These are phyloP conservation scores for Netelia fuscicornis DNA, from an alignment of 2,888 invertebrate genomes.

Conservation along the genomic window DNA sequence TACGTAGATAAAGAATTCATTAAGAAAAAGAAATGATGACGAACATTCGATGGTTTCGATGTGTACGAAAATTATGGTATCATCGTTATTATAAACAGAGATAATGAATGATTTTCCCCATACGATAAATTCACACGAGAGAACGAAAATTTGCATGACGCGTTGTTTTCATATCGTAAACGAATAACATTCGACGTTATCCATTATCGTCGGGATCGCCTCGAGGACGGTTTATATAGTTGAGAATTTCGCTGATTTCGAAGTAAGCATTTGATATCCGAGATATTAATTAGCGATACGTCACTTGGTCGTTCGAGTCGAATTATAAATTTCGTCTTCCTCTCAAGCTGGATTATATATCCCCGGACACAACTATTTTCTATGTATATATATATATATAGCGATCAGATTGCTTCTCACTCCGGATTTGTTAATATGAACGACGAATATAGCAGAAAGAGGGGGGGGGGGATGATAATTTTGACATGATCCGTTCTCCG, in stretches of 20 bases:
- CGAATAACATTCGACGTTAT: background rate
- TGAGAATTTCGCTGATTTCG: background rate
- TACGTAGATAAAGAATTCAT: background rate
- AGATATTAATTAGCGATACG: conserved; percentile 23
- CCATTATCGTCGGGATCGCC: background rate
- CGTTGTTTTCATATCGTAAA: background rate
- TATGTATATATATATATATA: background rate
- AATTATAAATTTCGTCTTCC: conserved; percentile 22
- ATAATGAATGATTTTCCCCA: too few relatives aligned
- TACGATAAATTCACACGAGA: background rate
- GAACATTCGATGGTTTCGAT: too few relatives aligned
- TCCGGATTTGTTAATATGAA: conserved; percentile 17
- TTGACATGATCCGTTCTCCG: background rate
- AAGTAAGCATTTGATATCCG: conserved; percentile 13
- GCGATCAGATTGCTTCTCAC: background rate
- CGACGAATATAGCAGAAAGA: background rate
- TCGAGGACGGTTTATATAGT: background rate
- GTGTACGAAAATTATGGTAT: too few relatives aligned
- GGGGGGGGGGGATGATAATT: conserved; percentile 11
- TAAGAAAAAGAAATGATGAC: background rate
- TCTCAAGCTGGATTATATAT: background rate
- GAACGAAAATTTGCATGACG: background rate
- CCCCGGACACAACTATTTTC: background rate
- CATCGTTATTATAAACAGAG: too few relatives aligned
- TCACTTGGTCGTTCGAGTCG: conserved; percentile 31